These are phyloP conservation scores for Camponotus floridanus DNA, from an alignment of 1,140 invertebrate species.

Conservation along the genomic window DNA sequence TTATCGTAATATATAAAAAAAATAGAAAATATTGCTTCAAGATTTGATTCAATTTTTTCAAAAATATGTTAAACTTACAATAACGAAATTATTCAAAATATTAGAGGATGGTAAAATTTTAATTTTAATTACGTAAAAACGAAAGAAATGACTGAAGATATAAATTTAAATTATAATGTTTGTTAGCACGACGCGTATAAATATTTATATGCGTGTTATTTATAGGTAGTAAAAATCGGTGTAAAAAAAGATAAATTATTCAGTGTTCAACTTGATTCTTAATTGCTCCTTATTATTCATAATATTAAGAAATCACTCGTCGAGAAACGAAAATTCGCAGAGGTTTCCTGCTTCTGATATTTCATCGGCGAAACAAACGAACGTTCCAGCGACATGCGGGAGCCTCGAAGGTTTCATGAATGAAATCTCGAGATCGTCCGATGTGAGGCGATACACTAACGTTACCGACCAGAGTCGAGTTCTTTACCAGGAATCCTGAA, in stretches of 20 bases:
- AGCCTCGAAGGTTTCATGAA: slow-evolving; percentile 65
- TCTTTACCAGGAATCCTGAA: slow-evolving; percentile 71
- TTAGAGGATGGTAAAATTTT: neutral
- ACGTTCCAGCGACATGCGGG: slow-evolving; percentile 10
- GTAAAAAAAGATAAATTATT: neutral
- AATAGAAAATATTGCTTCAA: neutral
- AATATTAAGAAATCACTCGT: slow-evolving; percentile 34
- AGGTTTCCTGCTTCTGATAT: slow-evolving; percentile 46
- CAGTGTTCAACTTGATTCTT: neutral
- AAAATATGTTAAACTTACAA: neutral
- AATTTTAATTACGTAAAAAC: neutral
- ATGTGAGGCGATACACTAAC: slow-evolving; percentile 63
- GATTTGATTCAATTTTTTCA: neutral
- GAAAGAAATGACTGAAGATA: neutral
- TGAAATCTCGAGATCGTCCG: slow-evolving; percentile 70
- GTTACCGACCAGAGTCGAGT: slow-evolving; percentile 43
- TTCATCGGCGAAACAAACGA: slow-evolving; percentile 26
- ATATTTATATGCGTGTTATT: neutral
- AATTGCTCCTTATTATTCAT: neutral
- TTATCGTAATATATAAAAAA: no score
- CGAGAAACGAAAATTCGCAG: slow-evolving; percentile 12
- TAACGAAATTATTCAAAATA: neutral
- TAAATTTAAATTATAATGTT: neutral
- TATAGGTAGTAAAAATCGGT: neutral
- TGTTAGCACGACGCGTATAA: neutral